A percentile compares a stretch with the other conserved stretches of the same genome.
Evolutionary conservation across 2,888 invertebrate species (phyloP).

Genomic region (Dioctria rufipes): DNA sequence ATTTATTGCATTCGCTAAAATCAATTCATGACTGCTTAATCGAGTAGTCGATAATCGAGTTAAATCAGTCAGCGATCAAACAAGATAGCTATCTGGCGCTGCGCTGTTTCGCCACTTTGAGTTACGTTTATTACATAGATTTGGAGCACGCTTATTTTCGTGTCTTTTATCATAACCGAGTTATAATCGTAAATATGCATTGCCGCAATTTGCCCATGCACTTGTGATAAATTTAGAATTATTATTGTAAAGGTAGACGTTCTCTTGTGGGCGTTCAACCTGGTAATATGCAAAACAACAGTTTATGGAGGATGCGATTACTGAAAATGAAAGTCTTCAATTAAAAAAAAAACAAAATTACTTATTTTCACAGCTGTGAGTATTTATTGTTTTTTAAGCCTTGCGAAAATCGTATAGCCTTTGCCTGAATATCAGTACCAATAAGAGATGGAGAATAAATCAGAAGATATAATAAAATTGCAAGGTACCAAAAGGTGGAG

Average conservation of each 20-base stretch:
- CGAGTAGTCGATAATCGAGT: conserved; percentile 47
- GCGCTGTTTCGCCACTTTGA: conserved; percentile 49
- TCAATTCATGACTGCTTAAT: conserved; percentile 48
- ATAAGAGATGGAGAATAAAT: too few species aligned
- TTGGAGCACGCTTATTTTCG: conserved; percentile 31
- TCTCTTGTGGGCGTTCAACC: background rate
- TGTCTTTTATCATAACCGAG: conserved; percentile 27
- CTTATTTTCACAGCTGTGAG: too few species aligned
- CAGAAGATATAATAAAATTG: too few species aligned
- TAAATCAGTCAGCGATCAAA: conserved; percentile 52
- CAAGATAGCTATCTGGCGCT: conserved; percentile 43
- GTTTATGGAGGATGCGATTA: conserved; percentile 28
- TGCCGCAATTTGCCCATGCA: conserved; percentile 13
- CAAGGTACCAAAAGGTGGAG: too few species aligned
- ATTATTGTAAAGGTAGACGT: too few species aligned
- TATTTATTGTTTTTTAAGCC: too few species aligned
- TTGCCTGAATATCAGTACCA: too few species aligned
- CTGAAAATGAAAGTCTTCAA: conserved; percentile 22
- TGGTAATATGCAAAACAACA: background rate
- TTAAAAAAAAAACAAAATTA: background rate
- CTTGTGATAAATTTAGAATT: conserved; percentile 24
- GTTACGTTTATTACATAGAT: conserved; percentile 12
- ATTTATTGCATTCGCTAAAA: conserved; percentile 50
- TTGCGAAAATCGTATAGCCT: too few species aligned
- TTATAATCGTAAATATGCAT: conserved; percentile 13